Evolutionary conservation across 2,888 invertebrate genomes (phyloP), one percentile per base, ranked within the genome.

Genomic region (Sminthurides aquaticus): DNA sequence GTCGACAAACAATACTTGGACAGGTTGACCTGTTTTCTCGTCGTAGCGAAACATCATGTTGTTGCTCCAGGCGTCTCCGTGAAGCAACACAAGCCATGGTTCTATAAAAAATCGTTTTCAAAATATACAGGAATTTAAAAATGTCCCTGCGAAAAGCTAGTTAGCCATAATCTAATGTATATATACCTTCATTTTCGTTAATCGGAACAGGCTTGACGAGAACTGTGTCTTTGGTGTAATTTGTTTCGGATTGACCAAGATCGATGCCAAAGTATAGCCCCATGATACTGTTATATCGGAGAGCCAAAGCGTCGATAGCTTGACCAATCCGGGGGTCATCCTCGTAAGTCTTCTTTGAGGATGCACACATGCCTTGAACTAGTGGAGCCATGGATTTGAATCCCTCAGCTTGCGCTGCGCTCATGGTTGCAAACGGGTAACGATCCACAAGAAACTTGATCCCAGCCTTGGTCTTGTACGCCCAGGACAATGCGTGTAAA

Each of bases 41-140:
- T 69, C 63, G 24, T 62, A 67, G n/a, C 65, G 65, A 62, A 71
- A 72, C 11, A 72, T 57, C 64, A 69, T 60, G 48, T 72, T 72
- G 60, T 72, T 72, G 2, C 61, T 57, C 70, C 70, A 70, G 34
- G 64, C 65, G 57, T 72, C 72, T 3, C 72, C 72, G 43, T 70
- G 70, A 26, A 49, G 59, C 3, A 60, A 57, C 20, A 67, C 62
- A 1, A 48, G 49, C 72, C 72, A 72, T 22, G 67, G 69, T 20
- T 63, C 71, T 71, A 54, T 18, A 48, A 5, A 29, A 5, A 55
- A 22, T 60, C 22, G 24, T 66, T 56, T 11, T 52, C 62, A 69
- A 71, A 8, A 71, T 57, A 61, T 18, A 34, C 66, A 68, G 2
- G 22, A 18, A 52, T 8, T 52, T 20, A 22, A 22, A 5, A 20